Base-by-base conservation (phyloP, 2,113 vertebrate species). In the Australoheros scitulus region DNA sequence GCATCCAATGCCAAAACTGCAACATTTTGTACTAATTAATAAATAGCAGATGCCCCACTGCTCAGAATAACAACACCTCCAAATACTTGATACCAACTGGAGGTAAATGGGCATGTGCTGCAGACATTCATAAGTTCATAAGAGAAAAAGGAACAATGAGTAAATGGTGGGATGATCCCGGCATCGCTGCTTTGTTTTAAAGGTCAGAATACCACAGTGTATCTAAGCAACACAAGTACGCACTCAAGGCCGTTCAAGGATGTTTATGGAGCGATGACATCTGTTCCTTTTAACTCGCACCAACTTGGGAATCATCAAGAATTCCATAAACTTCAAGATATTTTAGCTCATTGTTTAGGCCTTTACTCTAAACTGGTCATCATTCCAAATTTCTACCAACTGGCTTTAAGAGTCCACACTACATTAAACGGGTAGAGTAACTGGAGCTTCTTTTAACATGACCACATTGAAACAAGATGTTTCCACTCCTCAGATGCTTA, bases 171-270 rank as follows among this genome's bases (percentile, higher is more conserved):
- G 55, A 78, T 17, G 34, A 78, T 79, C 61, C 77, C 29, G n/a
- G 7, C 41, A 52, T 13, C 3, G 22, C 80, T 79, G 81, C 80
- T 92, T 88, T 85, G 85, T 84, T 87, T 79, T 58, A 92, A 93
- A 94, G 91, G 92, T 94, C 93, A 87, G 70, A 90, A 90, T 92
- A 89, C 88, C 88, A 56, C 72, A 36, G 75, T 77, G 91, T 86
- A 81, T 90, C 89, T 36, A 72, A 47, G 92, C 88, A 92, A 90
- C 87, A 79, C 76, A 76, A 57, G 60, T 77, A 74, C 61, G 17
- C 65, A 57, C 36, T 60, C 58, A 65, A 61, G 14, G 38, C 57
- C 8, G 1, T 3, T 6, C 56, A 5, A 38, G 11, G 50, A 70
- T 77, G 32, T 89, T 83, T 43, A 81, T 32, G 29, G 59, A 83